Base-by-base conservation (phyloP, 2,113 vertebrate genomes). In the Phyllostomus discolor region DNA sequence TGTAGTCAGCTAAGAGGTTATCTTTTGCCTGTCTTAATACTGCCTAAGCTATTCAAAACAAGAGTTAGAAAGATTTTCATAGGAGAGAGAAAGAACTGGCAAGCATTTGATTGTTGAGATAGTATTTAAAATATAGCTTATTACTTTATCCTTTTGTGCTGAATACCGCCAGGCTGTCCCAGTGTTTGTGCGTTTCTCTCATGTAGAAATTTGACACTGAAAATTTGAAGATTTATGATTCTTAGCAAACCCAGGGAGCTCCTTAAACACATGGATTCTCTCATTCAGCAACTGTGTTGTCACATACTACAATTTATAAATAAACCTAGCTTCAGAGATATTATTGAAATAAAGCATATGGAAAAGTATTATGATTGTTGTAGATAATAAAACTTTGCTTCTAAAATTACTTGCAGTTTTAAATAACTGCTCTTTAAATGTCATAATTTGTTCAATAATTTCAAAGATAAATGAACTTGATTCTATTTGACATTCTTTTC, bases 1-100 rank as follows among this genome's bases (percentile, higher is more conserved):
- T 96, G 66, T 96, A 43, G 57, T 97, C 94, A 91, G 83, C 95
- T 95, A 96, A 98, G 66, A 88, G 33, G 38, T 76, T 38, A 12
- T 84, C 91, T 41, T 35, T 81, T 80, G 41, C 12, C 78, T 62
- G 8, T 46, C 93, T 92, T 91, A 73, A 96, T 95, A 59, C 16
- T 48, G 11, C 73, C n/a, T 69, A 22, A 57, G 31, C 75, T 57
- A 46, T 83, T 69, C 64, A 70, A 17, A 24, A 54, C 8, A 7
- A 46, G 14, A 92, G 10, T 52, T 22, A 24, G 57, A 59, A 91
- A 81, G 17, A 59, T 81, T 52, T 80, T 91, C 90, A 14, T 26
- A 11, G 31, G 12, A 17, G 52, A 7, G 9, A 8, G 64, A 62
- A 80, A 62, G 28, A 26, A 26, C 64, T 33, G 43, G 62, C 8